A percentile compares a stretch with the other conserved stretches of the same genome.
These are phyloP conservation scores for Trileptium ribeirensis DNA, from an alignment of 2,888 invertebrate genomes.

Conservation along the genomic window DNA sequence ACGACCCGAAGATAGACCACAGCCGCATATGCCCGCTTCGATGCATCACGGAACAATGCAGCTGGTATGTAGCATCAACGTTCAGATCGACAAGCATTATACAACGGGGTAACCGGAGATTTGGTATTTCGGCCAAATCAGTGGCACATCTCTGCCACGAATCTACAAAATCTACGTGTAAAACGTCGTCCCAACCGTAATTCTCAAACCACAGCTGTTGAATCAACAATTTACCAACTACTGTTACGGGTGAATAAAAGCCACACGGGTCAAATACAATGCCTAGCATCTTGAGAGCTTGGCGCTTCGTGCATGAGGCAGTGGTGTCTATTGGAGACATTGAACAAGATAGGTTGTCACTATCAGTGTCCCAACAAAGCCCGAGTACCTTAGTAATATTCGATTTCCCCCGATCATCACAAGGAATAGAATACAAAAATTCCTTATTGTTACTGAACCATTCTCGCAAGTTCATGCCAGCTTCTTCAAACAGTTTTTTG, in stretches of 20 bases:
- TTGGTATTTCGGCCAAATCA: background rate
- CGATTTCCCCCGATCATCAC: background rate
- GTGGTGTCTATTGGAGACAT: background rate
- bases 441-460: slow-evolving; percentile 1
- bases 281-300: slow-evolving; percentile 30
- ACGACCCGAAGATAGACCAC: slow-evolving; percentile 31
- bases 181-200: background rate
- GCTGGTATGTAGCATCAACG: background rate
- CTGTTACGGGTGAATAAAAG: slow-evolving; percentile 26
- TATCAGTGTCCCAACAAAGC: background rate
- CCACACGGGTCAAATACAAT: slow-evolving; percentile 38
- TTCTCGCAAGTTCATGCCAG: slow-evolving; percentile 19
- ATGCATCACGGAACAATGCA: slow-evolving; percentile 37
- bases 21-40: slow-evolving; percentile 35
- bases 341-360: background rate
- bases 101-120: background rate
- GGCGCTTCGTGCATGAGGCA: slow-evolving; percentile 33
- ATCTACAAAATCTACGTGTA: background rate
- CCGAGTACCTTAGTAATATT: slow-evolving; percentile 5
- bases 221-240: slow-evolving; percentile 27
- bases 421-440: too few species aligned
- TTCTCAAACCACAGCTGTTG: background rate
- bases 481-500: slow-evolving; percentile 26
- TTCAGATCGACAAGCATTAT: background rate
- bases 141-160: background rate